Base-by-base conservation (phyloP, 2,888 invertebrate species). In the Lasioglossum villosulum region DNA sequence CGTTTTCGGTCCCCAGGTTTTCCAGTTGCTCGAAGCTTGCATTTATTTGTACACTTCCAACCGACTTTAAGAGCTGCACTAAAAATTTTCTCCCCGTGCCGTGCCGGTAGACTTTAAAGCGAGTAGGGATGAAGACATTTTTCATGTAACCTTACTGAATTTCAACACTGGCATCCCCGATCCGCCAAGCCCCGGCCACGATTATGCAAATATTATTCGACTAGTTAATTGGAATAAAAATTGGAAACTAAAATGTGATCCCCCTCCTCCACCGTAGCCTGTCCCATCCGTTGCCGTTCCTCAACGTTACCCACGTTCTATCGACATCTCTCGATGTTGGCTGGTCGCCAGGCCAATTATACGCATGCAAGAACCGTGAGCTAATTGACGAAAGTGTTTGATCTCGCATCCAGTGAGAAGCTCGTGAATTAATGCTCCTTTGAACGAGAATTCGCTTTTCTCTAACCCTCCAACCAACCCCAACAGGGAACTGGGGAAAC, bases 301-400 rank as follows among this genome's bases (percentile, higher is more conserved):
- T 8, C 63, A 8, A 30, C 63, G 30, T 14, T 30, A 30, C 19
- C 68, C 68, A n/a, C 52, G 68, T 82, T 34, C 78, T 66, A 86
- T 87, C 86, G 86, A 52, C 76, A 48, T 78, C 86, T 82, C 83
- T 14, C 86, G 77, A 84, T 84, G 85, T 78, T 80, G 86, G 83
- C 78, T 34, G 83, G 83, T 78, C 86, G 83, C 74, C 75, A 80
- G 83, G 80, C 84, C 88, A 86, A 89, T 86, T 84, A 85, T 86
- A 88, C 89, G 86, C 86, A 83, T 87, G 84, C 86, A 90, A 88
- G 86, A 90, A 90, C 91, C 87, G 89, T 84, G 78, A 88, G 90
- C 92, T 93, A 93, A 93, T 93, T 93, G 93, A 91, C 89, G 91
- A 88, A 90, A 91, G 92, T 93, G 93, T 94, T 94, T 94, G 94